Evolutionary conservation across 2,113 vertebrate genomes (phyloP).

Genomic region (Heterotis niloticus): DNA sequence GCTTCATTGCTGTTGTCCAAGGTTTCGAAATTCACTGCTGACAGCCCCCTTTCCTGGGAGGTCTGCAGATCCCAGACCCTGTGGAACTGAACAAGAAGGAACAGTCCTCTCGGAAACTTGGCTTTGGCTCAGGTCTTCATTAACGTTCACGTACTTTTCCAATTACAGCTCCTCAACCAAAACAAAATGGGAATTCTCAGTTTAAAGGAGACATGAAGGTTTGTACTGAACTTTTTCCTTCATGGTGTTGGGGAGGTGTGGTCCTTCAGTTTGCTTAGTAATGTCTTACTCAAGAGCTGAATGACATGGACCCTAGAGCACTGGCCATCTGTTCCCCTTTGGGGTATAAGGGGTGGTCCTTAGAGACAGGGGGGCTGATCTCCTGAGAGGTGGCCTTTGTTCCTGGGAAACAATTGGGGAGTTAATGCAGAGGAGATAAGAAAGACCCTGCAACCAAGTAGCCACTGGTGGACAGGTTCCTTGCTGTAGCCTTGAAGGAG

Average conservation of each 20-base stretch:
- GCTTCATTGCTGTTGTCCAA: neutral
- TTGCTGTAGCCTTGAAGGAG: conserved; percentile 51
- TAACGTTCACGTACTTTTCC: neutral
- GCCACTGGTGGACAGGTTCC: conserved; percentile 49
- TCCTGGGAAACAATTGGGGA: conserved; percentile 81
- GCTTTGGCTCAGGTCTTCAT: neutral
- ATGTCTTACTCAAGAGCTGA: conserved; percentile 17
- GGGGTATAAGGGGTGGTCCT: neutral
- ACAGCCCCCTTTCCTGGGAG: neutral
- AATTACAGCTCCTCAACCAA: neutral
- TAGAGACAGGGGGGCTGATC: conserved; percentile 31
- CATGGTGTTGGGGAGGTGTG: neutral
- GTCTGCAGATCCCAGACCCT: neutral
- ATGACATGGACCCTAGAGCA: neutral
- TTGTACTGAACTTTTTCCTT: neutral
- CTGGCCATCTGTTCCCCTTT: conserved; percentile 16
- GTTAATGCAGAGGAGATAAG: conserved; percentile 86
- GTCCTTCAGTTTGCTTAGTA: neutral
- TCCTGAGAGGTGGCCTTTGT: conserved; percentile 87
- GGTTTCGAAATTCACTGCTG: neutral
- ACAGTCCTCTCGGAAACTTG: neutral
- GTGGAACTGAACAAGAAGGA: conserved; percentile 2
- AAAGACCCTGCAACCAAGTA: conserved; percentile 52
- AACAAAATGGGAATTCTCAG: neutral
- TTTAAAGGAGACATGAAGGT: neutral